phyloP scores from a whole-genome alignment of 2,888 invertebrate genomes.

The Leptinotarsa haldemani region DNA sequence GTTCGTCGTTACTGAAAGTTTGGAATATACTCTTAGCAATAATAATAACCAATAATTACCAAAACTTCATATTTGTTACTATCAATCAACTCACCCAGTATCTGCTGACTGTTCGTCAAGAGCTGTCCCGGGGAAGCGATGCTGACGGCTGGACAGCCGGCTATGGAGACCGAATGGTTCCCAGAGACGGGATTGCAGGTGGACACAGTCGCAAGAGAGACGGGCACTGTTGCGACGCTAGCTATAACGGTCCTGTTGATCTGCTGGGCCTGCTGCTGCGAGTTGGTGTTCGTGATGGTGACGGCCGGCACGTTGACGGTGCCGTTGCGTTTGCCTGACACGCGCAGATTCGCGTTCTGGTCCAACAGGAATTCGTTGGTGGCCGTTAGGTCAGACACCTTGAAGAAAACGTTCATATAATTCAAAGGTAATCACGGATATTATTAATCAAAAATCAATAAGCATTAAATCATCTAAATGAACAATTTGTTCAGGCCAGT shows the following conservation, averaged over 20 bases:
- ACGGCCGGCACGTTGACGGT: slow-evolving; percentile 73
- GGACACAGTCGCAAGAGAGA: slow-evolving; percentile 72
- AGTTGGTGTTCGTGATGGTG: slow-evolving; percentile 69
- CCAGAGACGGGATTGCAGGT: slow-evolving; percentile 65
- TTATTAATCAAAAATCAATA: neutral
- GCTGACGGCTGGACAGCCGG: slow-evolving; percentile 70
- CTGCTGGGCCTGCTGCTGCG: slow-evolving; percentile 58
- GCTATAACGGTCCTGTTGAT: slow-evolving; percentile 71
- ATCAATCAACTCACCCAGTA: slow-evolving; percentile 57
- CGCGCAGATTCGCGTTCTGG: slow-evolving; percentile 79
- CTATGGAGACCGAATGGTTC: slow-evolving; percentile 69
- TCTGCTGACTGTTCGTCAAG: slow-evolving; percentile 65
- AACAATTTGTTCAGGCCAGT: too few species aligned
- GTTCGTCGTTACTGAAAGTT: slow-evolving; percentile 62
- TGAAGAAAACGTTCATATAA: slow-evolving; percentile 35
- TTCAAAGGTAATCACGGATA: neutral
- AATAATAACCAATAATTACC: too few species aligned
- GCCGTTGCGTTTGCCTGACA: slow-evolving; percentile 70
- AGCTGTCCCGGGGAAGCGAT: slow-evolving; percentile 69
- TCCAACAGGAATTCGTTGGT: slow-evolving; percentile 83
- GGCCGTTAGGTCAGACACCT: slow-evolving; percentile 77
- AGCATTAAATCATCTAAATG: too few species aligned
- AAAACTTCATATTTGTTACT: too few species aligned
- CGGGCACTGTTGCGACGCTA: slow-evolving; percentile 72
- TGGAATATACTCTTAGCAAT: neutral